Percentiles rank a stretch among this genome's conserved stretches.
These are phyloP conservation scores for Phalacrocorax pelagicus DNA, from an alignment of 2,113 vertebrate genomes.

Conservation along the genomic window DNA sequence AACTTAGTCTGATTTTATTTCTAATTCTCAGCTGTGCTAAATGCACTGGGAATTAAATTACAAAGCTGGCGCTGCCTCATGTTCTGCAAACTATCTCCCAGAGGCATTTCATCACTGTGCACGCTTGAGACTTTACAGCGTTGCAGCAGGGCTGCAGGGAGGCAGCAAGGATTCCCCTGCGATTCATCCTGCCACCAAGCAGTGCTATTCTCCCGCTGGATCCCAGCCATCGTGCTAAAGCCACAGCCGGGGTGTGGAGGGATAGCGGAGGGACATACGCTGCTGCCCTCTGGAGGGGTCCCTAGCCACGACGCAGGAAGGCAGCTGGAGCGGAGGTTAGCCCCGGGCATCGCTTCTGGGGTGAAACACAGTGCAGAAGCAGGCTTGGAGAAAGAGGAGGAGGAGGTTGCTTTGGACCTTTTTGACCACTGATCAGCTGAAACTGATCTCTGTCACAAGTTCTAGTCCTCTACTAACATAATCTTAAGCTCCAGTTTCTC, in stretches of 20 bases:
- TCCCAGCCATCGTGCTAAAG: background rate
- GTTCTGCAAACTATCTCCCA: background rate
- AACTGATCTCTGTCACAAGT: background rate
- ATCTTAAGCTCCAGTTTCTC: background rate
- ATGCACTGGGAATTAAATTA: background rate
- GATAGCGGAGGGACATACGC: background rate
- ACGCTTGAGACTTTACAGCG: background rate
- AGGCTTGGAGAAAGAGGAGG: background rate
- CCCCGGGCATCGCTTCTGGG: background rate
- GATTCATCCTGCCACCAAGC: background rate
- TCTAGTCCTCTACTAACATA: background rate
- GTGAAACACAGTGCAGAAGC: background rate
- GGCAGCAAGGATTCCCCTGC: background rate
- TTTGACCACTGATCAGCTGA: background rate
- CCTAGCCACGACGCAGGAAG: background rate
- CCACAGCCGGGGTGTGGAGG: accelerated
- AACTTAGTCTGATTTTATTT: background rate
- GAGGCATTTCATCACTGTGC: background rate
- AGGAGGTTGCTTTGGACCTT: background rate
- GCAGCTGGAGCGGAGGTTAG: too few relatives aligned
- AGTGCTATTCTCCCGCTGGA: accelerated
- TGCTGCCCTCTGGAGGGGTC: background rate
- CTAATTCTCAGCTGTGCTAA: background rate
- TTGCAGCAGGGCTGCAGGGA: background rate
- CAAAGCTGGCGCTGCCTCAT: background rate